Percentiles rank a stretch among this genome's conserved stretches.
Evolutionary conservation across 2,113 vertebrate species (phyloP).

Genomic region (Grammatotria lemairii): DNA sequence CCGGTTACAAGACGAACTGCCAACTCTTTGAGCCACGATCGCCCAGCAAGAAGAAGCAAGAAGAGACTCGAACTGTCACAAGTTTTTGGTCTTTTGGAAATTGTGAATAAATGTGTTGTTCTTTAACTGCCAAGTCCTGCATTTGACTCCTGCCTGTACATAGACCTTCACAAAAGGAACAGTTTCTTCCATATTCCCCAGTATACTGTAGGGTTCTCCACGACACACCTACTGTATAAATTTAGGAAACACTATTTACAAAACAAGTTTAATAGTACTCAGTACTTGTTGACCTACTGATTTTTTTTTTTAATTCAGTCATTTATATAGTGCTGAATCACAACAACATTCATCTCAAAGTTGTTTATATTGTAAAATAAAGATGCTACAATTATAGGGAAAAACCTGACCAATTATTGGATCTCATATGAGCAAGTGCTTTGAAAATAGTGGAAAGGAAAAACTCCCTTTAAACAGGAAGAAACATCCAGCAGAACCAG

Average conservation of each 20-base stretch:
- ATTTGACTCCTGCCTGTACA: neutral
- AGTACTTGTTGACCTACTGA: neutral
- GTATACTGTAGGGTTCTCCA: neutral
- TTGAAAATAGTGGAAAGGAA: neutral
- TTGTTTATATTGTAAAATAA: neutral
- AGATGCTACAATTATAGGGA: neutral
- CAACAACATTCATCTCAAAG: neutral
- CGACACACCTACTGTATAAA: neutral
- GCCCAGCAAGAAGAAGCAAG: neutral
- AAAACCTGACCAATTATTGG: neutral
- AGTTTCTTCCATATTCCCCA: neutral
- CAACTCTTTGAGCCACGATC: neutral
- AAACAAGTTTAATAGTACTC: neutral
- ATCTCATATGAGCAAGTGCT: neutral
- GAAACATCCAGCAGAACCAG: neutral
- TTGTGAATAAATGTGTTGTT: neutral
- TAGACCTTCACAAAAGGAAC: neutral
- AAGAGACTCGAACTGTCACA: neutral
- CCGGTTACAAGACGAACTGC: accelerated
- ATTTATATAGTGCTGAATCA: neutral
- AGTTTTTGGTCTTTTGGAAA: neutral
- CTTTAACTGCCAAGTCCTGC: neutral
- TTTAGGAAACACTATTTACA: neutral
- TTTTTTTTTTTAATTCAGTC: neutral
- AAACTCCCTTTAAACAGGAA: neutral